phyloP scores from a whole-genome alignment of 2,113 vertebrate species.

The Gyps fulvus region DNA sequence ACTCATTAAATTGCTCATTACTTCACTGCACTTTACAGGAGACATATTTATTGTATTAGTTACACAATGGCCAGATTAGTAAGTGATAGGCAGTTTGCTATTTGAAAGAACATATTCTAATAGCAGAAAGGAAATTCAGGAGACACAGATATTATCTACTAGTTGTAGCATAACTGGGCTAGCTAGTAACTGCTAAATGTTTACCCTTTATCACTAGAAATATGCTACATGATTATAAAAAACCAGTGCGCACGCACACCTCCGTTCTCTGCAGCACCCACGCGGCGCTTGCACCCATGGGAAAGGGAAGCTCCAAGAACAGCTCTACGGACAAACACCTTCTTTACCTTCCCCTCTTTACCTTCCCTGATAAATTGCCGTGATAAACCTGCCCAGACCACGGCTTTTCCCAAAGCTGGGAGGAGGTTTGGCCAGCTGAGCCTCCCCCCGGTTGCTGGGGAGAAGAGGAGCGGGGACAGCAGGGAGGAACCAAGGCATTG shows the following conservation, averaged over 20 bases:
- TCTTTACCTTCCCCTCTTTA: not conserved
- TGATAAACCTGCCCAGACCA: not conserved
- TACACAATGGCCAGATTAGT: conserved; percentile 73
- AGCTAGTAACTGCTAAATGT: conserved; percentile 28
- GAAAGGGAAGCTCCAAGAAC: not conserved
- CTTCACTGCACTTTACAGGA: conserved; percentile 73
- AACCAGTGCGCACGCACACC: fast-evolving
- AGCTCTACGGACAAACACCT: not conserved
- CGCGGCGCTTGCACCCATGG: fast-evolving
- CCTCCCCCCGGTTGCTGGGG: not conserved
- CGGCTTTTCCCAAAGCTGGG: not conserved
- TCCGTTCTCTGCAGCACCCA: not conserved
- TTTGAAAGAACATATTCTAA: conserved; percentile 63
- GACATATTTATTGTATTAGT: conserved; percentile 77
- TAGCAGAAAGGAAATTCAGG: conserved; percentile 60
- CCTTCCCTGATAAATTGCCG: not conserved
- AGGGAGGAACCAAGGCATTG: not conserved
- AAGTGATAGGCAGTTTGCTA: conserved; percentile 69
- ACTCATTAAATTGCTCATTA: conserved; percentile 76
- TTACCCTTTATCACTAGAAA: conserved; percentile 34
- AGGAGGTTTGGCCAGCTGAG: not conserved
- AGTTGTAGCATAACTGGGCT: conserved; percentile 56
- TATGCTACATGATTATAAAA: not conserved
- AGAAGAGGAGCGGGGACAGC: not conserved
- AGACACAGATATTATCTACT: conserved; percentile 61